These are phyloP conservation scores for Hyperoodon ampullatus DNA, from an alignment of 2,113 vertebrate species.

Conservation along the genomic window DNA sequence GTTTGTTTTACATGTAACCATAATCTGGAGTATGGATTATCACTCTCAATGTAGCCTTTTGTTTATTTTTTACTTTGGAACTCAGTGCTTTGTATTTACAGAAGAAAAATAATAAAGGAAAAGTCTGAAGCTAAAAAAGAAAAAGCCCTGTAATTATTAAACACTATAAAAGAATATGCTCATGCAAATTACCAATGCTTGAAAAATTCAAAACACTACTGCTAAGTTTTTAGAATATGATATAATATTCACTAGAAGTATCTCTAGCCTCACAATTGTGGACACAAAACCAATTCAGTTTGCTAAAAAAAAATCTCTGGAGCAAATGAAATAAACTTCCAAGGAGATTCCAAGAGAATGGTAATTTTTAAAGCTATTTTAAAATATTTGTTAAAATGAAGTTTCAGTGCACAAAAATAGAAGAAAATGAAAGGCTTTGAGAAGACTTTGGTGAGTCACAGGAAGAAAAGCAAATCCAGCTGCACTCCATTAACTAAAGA, in stretches of 20 bases:
- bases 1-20: not conserved
- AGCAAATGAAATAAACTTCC: slow-evolving; percentile 58
- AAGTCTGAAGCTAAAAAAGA: too few relatives aligned
- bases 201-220: slow-evolving; percentile 48
- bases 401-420: slow-evolving; percentile 49
- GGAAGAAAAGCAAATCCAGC: slow-evolving; percentile 65
- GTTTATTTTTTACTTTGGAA: too few relatives aligned
- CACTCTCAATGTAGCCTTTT: not conserved
- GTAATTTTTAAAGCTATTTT: slow-evolving; percentile 67
- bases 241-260: slow-evolving; percentile 46
- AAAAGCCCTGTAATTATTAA: slow-evolving; percentile 8
- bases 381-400: slow-evolving; percentile 76
- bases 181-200: slow-evolving; percentile 47
- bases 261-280: slow-evolving; percentile 28
- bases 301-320: slow-evolving; percentile 27
- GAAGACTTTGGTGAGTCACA: slow-evolving; percentile 52
- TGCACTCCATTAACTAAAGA: slow-evolving; percentile 34
- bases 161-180: slow-evolving; percentile 35
- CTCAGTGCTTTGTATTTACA: too few relatives aligned
- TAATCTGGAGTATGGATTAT: not conserved
- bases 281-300: slow-evolving; percentile 52
- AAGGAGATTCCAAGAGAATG: slow-evolving; percentile 54
- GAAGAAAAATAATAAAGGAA: too few relatives aligned
- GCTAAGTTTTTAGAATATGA: slow-evolving; percentile 23
- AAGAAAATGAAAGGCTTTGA: slow-evolving; percentile 62